phyloP scores from a whole-genome alignment of 2,113 vertebrate species.

The Paralichthys olivaceus region DNA sequence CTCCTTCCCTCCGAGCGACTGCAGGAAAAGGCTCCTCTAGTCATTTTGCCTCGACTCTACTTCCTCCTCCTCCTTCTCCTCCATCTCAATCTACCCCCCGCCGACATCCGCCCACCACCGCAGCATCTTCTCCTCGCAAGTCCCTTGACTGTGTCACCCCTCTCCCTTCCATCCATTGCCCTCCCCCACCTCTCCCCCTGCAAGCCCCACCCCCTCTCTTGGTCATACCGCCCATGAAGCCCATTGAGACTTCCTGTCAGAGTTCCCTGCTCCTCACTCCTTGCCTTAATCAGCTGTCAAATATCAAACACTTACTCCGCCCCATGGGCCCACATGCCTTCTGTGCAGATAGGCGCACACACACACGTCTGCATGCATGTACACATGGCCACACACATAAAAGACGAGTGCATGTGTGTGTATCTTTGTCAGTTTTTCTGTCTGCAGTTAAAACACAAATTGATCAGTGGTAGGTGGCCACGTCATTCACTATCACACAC shows the following conservation, averaged over 20 bases:
- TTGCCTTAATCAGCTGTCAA: slow-evolving; percentile 78
- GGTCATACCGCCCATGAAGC: slow-evolving; percentile 66
- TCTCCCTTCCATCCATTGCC: slow-evolving; percentile 5
- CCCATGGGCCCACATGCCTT: slow-evolving; percentile 27
- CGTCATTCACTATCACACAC: background rate
- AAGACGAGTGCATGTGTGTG: background rate
- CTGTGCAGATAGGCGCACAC: background rate
- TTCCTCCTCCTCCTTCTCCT: background rate
- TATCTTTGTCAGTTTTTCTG: background rate
- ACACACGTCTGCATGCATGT: background rate
- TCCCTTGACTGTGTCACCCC: slow-evolving; percentile 11
- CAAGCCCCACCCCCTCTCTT: slow-evolving; percentile 25
- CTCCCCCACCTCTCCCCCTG: background rate
- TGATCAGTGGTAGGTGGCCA: slow-evolving; percentile 14
- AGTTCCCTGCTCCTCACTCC: slow-evolving; percentile 64
- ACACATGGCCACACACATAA: slow-evolving; percentile 26
- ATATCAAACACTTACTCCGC: slow-evolving; percentile 66
- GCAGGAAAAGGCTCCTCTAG: slow-evolving; percentile 25
- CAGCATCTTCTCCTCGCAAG: slow-evolving; percentile 18
- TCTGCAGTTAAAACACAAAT: slow-evolving; percentile 5
- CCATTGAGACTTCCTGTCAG: slow-evolving; percentile 70
- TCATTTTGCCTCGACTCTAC: background rate
- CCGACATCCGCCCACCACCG: slow-evolving; percentile 2
- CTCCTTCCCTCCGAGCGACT: slow-evolving; percentile 9
- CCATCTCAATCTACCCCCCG: slow-evolving; percentile 38